Percentiles rank a stretch among this genome's conserved stretches.
Conservation (phyloP, 2,113 vertebrate genomes). For the Saccopteryx leptura region DNA sequence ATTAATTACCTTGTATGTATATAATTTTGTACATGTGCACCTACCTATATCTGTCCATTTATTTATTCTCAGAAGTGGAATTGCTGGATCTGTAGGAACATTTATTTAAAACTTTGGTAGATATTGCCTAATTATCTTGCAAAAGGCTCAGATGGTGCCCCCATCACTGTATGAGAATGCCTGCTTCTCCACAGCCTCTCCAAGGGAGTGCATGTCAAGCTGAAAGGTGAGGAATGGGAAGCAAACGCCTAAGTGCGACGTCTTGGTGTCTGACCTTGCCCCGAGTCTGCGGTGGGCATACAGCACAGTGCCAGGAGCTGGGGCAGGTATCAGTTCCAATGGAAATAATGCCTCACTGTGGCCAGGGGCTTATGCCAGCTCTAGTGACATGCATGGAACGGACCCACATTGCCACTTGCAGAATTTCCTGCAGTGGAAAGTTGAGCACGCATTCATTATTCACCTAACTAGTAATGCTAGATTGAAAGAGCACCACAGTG, state of each 20-base stretch:
- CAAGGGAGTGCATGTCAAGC: neutral
- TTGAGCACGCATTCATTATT: constrained; percentile 65
- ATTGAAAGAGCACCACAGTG: neutral
- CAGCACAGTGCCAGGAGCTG: neutral
- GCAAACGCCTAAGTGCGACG: neutral
- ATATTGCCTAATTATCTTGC: neutral
- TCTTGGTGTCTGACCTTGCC: neutral
- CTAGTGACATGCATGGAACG: constrained; percentile 65
- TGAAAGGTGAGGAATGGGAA: neutral
- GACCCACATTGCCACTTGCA: constrained; percentile 63
- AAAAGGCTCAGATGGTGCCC: neutral
- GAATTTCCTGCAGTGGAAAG: constrained; percentile 71
- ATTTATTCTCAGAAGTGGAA: constrained; percentile 5
- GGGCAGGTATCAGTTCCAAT: constrained; percentile 14
- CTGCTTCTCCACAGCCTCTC: neutral
- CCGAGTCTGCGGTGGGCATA: neutral
- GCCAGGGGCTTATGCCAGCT: neutral
- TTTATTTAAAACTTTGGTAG: neutral
- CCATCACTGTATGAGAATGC: neutral
- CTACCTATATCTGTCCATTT: neutral
- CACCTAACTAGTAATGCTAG: constrained; percentile 8
- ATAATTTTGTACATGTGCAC: neutral
- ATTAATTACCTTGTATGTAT: neutral
- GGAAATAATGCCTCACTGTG: constrained; percentile 47
- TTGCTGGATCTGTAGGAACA: neutral